Conservation (phyloP, 2,113 vertebrate species). For the Pterocles burchelli region DNA sequence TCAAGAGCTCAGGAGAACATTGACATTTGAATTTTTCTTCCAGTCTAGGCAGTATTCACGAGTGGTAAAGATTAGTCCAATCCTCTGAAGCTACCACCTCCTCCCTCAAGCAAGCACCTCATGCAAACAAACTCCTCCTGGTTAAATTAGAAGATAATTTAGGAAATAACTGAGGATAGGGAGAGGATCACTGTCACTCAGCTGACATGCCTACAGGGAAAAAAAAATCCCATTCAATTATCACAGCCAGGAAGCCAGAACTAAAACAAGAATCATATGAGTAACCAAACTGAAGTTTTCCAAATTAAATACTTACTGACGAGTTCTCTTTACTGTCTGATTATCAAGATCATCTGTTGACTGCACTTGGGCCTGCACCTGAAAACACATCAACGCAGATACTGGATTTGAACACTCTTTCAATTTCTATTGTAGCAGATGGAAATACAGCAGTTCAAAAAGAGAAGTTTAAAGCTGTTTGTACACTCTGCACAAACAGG, state of each 20-base stretch:
- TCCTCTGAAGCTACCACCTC: neutral
- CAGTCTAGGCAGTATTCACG: neutral
- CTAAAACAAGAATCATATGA: neutral
- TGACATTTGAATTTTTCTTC: neutral
- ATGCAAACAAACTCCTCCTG: neutral
- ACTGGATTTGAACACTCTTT: neutral
- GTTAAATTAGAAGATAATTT: neutral
- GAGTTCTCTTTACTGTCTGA: slow-evolving; percentile 73
- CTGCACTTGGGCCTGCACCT: slow-evolving; percentile 85
- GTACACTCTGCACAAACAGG: neutral
- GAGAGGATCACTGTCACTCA: neutral
- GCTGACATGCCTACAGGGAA: neutral
- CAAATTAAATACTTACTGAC: slow-evolving; percentile 76
- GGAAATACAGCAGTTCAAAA: neutral
- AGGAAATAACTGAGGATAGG: neutral
- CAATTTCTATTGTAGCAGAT: neutral
- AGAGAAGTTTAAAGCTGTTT: neutral
- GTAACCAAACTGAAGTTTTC: neutral
- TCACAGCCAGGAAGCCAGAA: neutral
- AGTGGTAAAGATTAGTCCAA: neutral
- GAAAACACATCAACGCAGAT: slow-evolving; percentile 27
- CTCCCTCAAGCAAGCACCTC: neutral
- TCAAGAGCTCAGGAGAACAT: neutral
- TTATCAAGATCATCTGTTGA: slow-evolving; percentile 71
- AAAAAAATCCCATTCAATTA: neutral